Evolutionary conservation across 2,888 invertebrate genomes (phyloP), one percentile per base, ranked within the genome.

Genomic region (Plebejus anna): DNA sequence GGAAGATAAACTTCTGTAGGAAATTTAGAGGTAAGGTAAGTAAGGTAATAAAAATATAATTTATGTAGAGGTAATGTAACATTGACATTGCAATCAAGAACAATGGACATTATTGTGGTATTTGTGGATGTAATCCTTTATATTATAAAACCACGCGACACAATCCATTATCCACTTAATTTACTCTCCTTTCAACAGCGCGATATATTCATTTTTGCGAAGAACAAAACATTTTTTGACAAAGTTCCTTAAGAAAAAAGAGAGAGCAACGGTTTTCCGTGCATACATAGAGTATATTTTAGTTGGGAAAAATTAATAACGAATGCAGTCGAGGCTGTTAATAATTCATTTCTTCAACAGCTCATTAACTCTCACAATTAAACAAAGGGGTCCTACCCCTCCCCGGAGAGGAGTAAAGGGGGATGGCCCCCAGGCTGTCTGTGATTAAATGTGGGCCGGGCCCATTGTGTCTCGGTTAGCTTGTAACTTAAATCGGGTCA

Each of bases 301-400:
- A 13, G 32, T 32, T 66, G 32, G 16, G 32, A 36, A 55, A 66
- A 32, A 66, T 28, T 32, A 32, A 9, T 32, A 22, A 28, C 22
- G 28, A 61, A 61, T 11, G 13, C 32, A 66, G 32, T 66, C 13
- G 13, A 66, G 66, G 66, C 66, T 9, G 47, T 71, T 47, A 22
- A 42, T 70, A 73, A 73, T 51, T 47, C 51, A 73, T 73, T 73
- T 73, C 4, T 51, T 55, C 55, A 51, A 22, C 73, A 55, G 55
- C 51, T 73, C 73, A 73, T 73, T 73, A 55, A 51, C 73, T 32
- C 51, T 55, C 32, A 73, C 73, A 73, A 51, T 73, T 73, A 73
- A 73, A 73, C 73, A 73, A 73, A 51, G 47, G 73, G 47, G 51
- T 55, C 32, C 73, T 42, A 71, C 28, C 3, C 9, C 51, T 47